Evolutionary conservation across 1,140 invertebrate genomes (phyloP), one percentile per base, ranked within the genome.

Genomic region (Sycophila sp.): DNA sequence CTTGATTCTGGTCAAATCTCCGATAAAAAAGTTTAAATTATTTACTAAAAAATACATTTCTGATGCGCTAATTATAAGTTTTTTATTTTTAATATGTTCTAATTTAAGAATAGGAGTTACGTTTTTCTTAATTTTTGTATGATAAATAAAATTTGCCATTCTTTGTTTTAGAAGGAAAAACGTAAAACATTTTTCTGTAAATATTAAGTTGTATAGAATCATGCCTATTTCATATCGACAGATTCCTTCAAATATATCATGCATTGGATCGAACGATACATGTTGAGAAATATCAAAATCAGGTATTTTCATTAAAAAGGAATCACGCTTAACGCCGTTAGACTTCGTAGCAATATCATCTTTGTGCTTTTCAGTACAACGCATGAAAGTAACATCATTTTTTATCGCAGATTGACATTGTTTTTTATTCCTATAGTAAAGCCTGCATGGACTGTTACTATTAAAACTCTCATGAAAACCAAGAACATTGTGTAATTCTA

Each of bases 161-260:
- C 75, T 58, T 51, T 73, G 65, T 56, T 79, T 76, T 8, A 77
- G n/a, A 4, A 22, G 55, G 6, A 58, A 28, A 17, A 76, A 38
- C 11, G 69, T 26, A 32, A 76, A 68, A 28, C 28, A 66, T 36
- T 74, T 72, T 13, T 76, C 70, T 2, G 47, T 11, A 32, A 26
- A 30, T 58, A 78, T 73, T 1, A 78, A 32, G 30, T 69, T 17
- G 10, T 66, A 62, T 22, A 78, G 26, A 38, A 76, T 72, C 28
- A 65, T 49, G 2, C 64, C 56, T 26, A 76, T 42, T 11, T 70
- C 72, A 45, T 76, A 76, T 11, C 72, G 68, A 15, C 64, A 55
- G 13, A 78, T 63, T 0, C 77, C 77, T 63, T 78, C 77, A 8
- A 40, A 63, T 10, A 78, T 40, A 59, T 76, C 76, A 65, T 78